Evolutionary conservation across 2,113 vertebrate species (phyloP).

Genomic region (Calonectris borealis): DNA sequence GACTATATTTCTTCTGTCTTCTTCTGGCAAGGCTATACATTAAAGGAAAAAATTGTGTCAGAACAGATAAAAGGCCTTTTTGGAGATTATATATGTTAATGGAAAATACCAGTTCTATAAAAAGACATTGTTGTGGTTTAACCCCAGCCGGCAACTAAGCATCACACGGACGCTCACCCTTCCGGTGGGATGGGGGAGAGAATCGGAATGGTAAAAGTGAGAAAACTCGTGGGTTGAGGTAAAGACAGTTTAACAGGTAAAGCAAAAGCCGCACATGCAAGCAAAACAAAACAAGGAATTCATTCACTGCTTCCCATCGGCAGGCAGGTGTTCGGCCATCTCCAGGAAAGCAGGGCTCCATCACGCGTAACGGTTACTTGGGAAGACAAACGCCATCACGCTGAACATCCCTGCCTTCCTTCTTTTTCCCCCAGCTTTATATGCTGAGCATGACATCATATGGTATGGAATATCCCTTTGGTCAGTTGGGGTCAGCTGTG

Average conservation of each 20-base stretch:
- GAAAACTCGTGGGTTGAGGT: background rate
- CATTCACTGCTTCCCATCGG: no score
- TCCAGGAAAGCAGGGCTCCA: no score
- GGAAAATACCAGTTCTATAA: conserved; percentile 31
- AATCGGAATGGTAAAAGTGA: background rate
- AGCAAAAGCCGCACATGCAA: no score
- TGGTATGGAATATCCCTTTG: background rate
- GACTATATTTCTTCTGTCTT: conserved; percentile 18
- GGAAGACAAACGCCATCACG: background rate
- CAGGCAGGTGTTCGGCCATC: no score
- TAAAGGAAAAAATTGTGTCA: background rate
- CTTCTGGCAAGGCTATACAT: background rate
- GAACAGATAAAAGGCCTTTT: conserved; percentile 9
- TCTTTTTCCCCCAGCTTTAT: background rate
- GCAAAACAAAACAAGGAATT: no score
- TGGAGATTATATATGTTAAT: conserved; percentile 1
- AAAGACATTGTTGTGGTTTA: background rate
- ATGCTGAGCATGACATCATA: background rate
- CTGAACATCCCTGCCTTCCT: background rate
- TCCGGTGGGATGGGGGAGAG: background rate
- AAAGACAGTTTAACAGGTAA: background rate
- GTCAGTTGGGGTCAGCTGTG: background rate
- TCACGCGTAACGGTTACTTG: background rate
- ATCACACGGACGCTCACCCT: background rate
- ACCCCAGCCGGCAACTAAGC: background rate